Evolutionary conservation across 2,888 invertebrate genomes (phyloP).

Genomic region (Caradrina kadenii): DNA sequence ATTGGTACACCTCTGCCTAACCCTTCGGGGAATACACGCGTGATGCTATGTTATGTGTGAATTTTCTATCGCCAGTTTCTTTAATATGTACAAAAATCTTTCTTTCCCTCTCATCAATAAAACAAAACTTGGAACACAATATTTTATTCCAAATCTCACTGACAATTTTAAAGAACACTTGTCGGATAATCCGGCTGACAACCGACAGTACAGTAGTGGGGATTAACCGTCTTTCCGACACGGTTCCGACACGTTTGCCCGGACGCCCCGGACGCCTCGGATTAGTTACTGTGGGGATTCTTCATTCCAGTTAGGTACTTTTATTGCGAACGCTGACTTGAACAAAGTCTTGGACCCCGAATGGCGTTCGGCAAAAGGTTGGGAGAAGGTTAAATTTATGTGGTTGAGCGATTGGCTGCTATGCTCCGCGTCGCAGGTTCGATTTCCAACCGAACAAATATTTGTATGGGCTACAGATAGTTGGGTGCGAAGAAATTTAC

Average conservation of each 20-base stretch:
- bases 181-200: slow-evolving; percentile 49
- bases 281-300: slow-evolving; percentile 50
- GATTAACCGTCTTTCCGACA: slow-evolving; percentile 52
- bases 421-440: no score
- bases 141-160: slow-evolving; percentile 38
- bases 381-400: slow-evolving; percentile 10
- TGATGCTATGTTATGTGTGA: no score
- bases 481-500: no score
- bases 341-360: slow-evolving; percentile 39
- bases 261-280: slow-evolving; percentile 28
- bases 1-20: no score
- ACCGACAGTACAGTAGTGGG: slow-evolving; percentile 42
- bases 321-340: slow-evolving; percentile 52
- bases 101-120: not conserved
- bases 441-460: no score
- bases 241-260: slow-evolving; percentile 49
- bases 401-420: no score
- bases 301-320: slow-evolving; percentile 46
- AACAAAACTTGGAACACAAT: slow-evolving; percentile 1
- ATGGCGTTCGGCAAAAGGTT: not conserved
- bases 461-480: no score
- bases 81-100: not conserved
- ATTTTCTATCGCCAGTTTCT: not conserved
- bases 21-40: no score
- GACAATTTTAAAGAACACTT: slow-evolving; percentile 50